Evolutionary conservation across 2,113 vertebrate genomes (phyloP).

Genomic region (Uria aalge): DNA sequence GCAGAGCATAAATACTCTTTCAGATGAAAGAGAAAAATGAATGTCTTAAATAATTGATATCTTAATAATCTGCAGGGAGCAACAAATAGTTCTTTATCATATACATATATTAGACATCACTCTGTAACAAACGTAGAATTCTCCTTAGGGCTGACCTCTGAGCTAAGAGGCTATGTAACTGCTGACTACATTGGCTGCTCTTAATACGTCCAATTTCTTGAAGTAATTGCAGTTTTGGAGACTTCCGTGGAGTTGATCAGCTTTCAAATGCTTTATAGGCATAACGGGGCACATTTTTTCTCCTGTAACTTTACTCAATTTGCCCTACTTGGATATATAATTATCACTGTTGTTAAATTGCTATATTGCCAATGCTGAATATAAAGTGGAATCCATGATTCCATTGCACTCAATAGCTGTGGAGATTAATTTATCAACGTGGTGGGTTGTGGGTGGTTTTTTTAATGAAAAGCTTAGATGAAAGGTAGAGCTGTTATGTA

Average conservation of each 20-base stretch:
- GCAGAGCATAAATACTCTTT: not conserved
- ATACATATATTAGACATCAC: not conserved
- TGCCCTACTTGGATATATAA: not conserved
- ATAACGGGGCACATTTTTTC: not conserved
- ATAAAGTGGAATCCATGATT: not conserved
- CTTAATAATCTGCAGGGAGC: not conserved
- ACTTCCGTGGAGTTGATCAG: not conserved
- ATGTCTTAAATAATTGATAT: not conserved
- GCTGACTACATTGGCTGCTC: not conserved
- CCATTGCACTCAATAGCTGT: not conserved
- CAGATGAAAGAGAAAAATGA: conserved; percentile 22
- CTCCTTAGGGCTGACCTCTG: not conserved
- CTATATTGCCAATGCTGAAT: not conserved
- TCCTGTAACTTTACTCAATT: not conserved
- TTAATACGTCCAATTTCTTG: not conserved
- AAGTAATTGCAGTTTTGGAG: not conserved
- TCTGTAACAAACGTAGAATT: not conserved
- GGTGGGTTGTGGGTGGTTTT: not conserved
- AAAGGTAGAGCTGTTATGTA: not conserved
- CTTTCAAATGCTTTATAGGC: not conserved
- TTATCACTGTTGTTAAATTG: not conserved
- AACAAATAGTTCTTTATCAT: conserved; percentile 3
- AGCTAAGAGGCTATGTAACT: not conserved
- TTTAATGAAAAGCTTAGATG: not conserved
- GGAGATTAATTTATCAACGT: not conserved